A percentile compares a stretch with the other conserved stretches of the same genome.
These are phyloP conservation scores for Metellina segmentata DNA, from an alignment of 2,888 invertebrate species.

Conservation along the genomic window DNA sequence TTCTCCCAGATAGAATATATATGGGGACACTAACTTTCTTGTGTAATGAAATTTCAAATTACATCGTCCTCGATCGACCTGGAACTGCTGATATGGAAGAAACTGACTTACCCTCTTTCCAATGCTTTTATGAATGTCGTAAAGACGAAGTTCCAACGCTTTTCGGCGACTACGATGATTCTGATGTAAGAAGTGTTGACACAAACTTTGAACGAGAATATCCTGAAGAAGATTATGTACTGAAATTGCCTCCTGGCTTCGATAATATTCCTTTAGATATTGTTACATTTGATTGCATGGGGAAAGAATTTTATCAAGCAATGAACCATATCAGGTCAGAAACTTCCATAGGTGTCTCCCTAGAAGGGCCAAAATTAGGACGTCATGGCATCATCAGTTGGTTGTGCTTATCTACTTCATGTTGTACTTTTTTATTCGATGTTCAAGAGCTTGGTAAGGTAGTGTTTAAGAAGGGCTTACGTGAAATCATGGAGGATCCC, in stretches of 20 bases:
- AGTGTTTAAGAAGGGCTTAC: slow-evolving; percentile 81
- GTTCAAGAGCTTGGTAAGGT: slow-evolving; percentile 79
- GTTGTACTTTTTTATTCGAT: slow-evolving; percentile 80
- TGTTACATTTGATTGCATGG: neutral
- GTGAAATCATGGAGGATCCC: slow-evolving; percentile 81
- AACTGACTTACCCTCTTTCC: neutral
- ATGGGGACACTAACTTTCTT: slow-evolving; percentile 31
- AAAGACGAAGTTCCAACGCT: neutral
- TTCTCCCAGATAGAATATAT: neutral
- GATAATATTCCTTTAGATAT: neutral
- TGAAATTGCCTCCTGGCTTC: neutral
- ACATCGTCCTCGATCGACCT: neutral
- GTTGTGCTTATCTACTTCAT: slow-evolving; percentile 79
- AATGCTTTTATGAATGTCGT: neutral
- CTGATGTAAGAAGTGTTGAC: neutral
- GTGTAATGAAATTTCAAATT: neutral
- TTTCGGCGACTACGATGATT: neutral
- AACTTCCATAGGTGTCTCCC: slow-evolving; percentile 79
- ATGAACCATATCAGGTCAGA: slow-evolving; percentile 53
- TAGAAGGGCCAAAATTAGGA: slow-evolving; percentile 80
- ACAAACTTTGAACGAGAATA: neutral
- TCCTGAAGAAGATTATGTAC: slow-evolving; percentile 3
- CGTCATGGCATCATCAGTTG: slow-evolving; percentile 80
- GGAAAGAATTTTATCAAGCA: slow-evolving; percentile 11
- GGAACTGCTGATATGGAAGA: neutral